phyloP scores from a whole-genome alignment of 2,113 vertebrate genomes.

The Brevimyrus niger region DNA sequence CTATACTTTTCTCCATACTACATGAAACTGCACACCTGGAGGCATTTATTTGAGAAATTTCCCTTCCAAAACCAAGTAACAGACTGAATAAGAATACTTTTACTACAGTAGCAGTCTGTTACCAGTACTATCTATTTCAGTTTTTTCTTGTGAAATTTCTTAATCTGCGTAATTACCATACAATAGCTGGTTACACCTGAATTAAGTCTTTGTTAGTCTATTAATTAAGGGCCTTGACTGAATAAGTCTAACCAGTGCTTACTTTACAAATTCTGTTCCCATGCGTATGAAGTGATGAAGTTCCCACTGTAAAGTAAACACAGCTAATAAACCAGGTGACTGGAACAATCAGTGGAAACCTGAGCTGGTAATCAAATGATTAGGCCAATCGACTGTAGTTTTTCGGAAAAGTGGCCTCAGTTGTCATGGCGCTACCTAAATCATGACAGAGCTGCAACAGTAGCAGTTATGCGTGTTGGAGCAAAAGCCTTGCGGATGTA shows the following conservation, averaged over 20 bases:
- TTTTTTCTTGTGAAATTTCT: background rate
- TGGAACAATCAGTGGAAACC: background rate
- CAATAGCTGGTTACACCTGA: background rate
- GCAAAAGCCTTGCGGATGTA: background rate
- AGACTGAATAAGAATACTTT: background rate
- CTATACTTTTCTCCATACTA: background rate
- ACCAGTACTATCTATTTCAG: background rate
- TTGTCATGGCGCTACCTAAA: background rate
- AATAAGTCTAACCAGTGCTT: background rate
- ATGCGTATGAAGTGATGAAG: background rate
- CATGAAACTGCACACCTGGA: background rate
- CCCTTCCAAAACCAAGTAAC: background rate
- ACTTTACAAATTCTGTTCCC: background rate
- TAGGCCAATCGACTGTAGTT: background rate
- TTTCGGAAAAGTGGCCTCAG: background rate
- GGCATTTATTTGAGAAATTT: background rate
- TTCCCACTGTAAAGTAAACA: background rate
- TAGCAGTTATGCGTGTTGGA: background rate
- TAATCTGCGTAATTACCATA: background rate
- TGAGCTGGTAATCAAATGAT: background rate
- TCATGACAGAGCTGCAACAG: background rate
- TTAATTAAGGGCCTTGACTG: background rate
- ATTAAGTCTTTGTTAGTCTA: background rate
- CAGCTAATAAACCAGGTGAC: background rate
- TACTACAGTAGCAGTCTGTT: background rate